Conservation (phyloP, 2,888 invertebrate species). For the Mythimna albipuncta region DNA sequence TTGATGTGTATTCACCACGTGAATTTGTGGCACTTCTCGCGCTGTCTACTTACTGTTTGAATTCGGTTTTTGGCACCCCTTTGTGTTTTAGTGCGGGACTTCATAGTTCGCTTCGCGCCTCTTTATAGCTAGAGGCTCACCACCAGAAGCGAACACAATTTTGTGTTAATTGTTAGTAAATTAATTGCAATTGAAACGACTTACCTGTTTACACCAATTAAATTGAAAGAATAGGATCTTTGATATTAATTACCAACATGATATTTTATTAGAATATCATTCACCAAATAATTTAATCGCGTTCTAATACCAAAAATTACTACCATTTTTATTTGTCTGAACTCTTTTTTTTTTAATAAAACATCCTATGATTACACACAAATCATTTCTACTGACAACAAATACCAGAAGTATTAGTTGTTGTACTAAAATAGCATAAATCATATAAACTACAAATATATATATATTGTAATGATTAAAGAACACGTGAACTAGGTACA, state of each 20-base stretch:
- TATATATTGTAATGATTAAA: no score
- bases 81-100: conserved; percentile 23
- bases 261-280: no score
- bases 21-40: conserved; percentile 60
- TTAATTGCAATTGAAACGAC: background rate
- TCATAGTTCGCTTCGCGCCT: background rate
- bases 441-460: no score
- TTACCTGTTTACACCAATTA: background rate
- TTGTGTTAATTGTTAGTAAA: background rate
- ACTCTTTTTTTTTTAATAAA: no score
- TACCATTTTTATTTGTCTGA: no score
- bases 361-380: no score
- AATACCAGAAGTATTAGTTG: no score
- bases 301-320: no score
- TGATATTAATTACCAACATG: background rate
- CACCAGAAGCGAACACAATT: background rate
- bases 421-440: no score
- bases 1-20: conserved; percentile 66
- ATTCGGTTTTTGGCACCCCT: conserved; percentile 48
- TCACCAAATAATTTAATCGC: no score
- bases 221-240: background rate
- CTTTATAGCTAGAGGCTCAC: background rate
- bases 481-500: background rate
- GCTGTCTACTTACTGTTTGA: conserved; percentile 32
- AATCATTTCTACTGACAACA: no score